Evolutionary conservation across 1,140 invertebrate species (phyloP).

Genomic region (Eulimnadia texana): DNA sequence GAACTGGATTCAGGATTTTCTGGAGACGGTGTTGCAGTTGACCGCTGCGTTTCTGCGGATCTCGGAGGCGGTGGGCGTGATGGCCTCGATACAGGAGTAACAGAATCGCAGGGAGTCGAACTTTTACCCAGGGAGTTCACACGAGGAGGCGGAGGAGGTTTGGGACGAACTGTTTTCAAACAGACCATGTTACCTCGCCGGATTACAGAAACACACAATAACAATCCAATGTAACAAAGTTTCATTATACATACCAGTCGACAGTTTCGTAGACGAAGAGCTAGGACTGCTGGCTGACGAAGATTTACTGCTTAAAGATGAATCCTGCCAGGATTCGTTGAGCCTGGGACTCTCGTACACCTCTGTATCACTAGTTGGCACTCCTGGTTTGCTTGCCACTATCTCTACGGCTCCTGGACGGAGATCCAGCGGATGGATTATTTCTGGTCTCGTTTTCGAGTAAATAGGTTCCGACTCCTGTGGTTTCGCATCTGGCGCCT

Average conservation of each 20-base stretch:
- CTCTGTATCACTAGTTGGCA: not conserved
- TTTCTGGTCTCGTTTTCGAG: constrained; percentile 44
- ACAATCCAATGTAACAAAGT: too few relatives aligned
- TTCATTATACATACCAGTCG: too few relatives aligned
- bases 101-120: not conserved
- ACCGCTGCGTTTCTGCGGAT: constrained; percentile 41
- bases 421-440: constrained; percentile 73
- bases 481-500: constrained; percentile 38
- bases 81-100: constrained; percentile 34
- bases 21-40: constrained; percentile 37
- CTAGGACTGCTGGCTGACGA: not conserved
- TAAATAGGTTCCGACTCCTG: constrained; percentile 25
- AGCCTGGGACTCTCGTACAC: not conserved
- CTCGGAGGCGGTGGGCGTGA: constrained; percentile 53
- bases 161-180: constrained; percentile 5
- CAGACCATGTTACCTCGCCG: too few relatives aligned
- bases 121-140: constrained; percentile 1
- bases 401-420: constrained; percentile 56
- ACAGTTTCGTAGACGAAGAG: not conserved
- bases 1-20: constrained; percentile 30
- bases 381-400: constrained; percentile 34
- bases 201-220: too few relatives aligned
- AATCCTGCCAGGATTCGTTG: not conserved
- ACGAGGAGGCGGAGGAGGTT: constrained; percentile 16
- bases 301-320: not conserved